Evolutionary conservation across 2,888 invertebrate species (phyloP).

Genomic region (Hemaris fuciformis): DNA sequence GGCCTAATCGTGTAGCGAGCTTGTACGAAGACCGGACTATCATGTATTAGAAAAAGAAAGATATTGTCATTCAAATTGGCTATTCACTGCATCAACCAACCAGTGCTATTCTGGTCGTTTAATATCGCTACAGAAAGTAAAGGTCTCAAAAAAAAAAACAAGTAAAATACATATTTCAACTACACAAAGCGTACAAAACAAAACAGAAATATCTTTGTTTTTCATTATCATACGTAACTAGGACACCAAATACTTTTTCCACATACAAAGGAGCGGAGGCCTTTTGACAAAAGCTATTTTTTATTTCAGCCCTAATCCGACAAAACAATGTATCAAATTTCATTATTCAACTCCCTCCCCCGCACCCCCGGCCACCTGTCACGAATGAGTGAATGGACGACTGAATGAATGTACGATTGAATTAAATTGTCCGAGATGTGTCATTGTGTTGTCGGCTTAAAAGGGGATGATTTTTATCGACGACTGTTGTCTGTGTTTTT

Average conservation of each 20-base stretch:
- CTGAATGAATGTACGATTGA: constrained; percentile 29
- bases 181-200: not conserved
- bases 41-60: too few relatives aligned
- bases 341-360: constrained; percentile 9
- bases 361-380: constrained; percentile 13
- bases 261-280: not conserved
- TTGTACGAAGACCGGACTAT: too few relatives aligned
- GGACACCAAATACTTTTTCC: not conserved
- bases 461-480: not conserved
- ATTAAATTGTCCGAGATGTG: constrained; percentile 23
- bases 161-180: not conserved
- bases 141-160: too few relatives aligned
- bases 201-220: not conserved
- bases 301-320: constrained; percentile 8
- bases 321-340: constrained; percentile 17
- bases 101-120: not conserved
- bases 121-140: not conserved
- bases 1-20: too few relatives aligned
- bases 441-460: not conserved
- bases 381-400: constrained; percentile 23
- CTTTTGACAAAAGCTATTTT: not conserved
- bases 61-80: too few relatives aligned
- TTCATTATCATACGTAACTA: not conserved
- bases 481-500: not conserved
- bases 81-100: not conserved